Evolutionary conservation across 2,113 vertebrate species (phyloP).

Genomic region (Pelodiscus sinensis): DNA sequence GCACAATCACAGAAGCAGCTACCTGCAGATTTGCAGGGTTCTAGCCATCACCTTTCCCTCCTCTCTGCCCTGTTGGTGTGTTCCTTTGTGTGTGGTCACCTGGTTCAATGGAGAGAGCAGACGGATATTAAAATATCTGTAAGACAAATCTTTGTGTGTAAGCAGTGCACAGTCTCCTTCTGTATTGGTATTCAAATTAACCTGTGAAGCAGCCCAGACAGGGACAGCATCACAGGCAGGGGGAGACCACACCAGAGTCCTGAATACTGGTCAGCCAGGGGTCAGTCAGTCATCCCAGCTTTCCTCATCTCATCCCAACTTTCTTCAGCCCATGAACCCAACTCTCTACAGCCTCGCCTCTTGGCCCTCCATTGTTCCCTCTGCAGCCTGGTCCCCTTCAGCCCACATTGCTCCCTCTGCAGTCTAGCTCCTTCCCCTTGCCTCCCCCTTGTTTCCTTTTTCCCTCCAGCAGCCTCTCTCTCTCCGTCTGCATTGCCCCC

Average conservation of each 20-base stretch:
- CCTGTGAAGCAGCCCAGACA: background rate
- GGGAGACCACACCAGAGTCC: background rate
- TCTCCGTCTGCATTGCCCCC: too few species aligned
- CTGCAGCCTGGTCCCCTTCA: accelerated
- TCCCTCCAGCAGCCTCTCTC: too few species aligned
- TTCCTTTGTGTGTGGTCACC: background rate
- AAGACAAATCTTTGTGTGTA: background rate
- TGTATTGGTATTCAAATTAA: background rate
- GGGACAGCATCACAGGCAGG: background rate
- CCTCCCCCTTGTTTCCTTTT: too few species aligned
- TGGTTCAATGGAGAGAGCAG: background rate
- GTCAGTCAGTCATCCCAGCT: background rate
- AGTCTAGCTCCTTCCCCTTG: too few species aligned
- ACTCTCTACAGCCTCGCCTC: too few species aligned
- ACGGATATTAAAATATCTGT: background rate
- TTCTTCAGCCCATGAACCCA: background rate
- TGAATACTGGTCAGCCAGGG: background rate
- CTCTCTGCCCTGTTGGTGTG: background rate
- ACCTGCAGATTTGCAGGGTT: too few species aligned
- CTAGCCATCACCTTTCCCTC: background rate
- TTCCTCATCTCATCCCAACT: background rate
- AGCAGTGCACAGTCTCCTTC: background rate
- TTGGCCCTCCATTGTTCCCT: accelerated
- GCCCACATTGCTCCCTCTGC: too few species aligned
- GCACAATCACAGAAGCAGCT: too few species aligned